These are phyloP conservation scores for Plusia festucae DNA, from an alignment of 2,888 invertebrate species.

Conservation along the genomic window DNA sequence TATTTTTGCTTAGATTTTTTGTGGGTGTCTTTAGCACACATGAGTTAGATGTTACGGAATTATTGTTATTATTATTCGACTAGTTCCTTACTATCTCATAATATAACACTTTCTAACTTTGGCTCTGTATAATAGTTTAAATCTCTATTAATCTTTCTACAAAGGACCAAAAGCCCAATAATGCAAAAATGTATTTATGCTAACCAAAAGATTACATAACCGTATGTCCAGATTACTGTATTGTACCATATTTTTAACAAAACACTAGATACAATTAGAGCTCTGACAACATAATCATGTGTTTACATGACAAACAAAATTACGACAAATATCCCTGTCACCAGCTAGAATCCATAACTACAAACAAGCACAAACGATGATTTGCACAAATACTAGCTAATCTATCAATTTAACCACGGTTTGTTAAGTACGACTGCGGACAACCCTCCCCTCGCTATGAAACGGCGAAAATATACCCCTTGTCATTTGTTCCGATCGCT, in stretches of 20 bases:
- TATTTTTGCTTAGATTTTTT: constrained; percentile 53
- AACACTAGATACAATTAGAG: not conserved
- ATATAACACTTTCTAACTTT: too few species aligned
- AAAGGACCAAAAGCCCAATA: too few species aligned
- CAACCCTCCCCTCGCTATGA: constrained; percentile 66
- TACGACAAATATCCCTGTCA: constrained; percentile 36
- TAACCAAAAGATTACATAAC: too few species aligned
- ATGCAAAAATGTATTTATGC: too few species aligned
- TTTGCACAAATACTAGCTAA: constrained; percentile 80
- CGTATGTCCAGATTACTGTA: too few species aligned
- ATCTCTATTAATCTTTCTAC: too few species aligned
- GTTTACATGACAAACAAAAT: constrained; percentile 17
- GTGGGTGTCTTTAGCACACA: constrained; percentile 37
- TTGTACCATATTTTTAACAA: too few species aligned
- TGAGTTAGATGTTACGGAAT: constrained; percentile 19
- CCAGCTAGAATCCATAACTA: constrained; percentile 52
- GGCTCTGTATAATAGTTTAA: too few species aligned
- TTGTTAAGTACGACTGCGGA: constrained; percentile 78
- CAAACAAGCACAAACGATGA: constrained; percentile 69
- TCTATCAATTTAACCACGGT: constrained; percentile 87
- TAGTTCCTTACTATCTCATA: too few species aligned
- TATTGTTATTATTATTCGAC: not conserved
- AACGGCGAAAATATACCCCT: constrained; percentile 75
- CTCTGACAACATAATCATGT: not conserved
- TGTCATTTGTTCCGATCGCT: constrained; percentile 73